phyloP scores from a whole-genome alignment of 2,113 vertebrate genomes.

The Coptodon rendalli region DNA sequence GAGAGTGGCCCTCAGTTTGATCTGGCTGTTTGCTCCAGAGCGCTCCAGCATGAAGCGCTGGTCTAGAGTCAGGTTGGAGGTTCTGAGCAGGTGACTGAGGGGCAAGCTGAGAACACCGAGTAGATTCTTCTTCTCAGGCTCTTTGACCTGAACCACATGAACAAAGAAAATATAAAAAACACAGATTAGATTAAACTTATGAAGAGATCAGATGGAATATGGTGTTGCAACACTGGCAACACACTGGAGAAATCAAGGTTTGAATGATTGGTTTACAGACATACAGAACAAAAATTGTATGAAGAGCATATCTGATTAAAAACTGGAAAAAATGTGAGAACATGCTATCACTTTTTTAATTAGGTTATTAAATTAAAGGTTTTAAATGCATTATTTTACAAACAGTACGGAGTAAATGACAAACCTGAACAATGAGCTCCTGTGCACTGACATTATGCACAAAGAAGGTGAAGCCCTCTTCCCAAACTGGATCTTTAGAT shows the following conservation, averaged over 20 bases:
- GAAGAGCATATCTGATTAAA: not conserved
- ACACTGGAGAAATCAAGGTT: not conserved
- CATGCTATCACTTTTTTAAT: not conserved
- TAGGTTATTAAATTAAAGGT: not conserved
- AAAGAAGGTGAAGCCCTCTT: constrained; percentile 91
- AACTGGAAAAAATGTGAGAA: not conserved
- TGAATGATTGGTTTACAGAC: not conserved
- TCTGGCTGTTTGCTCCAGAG: constrained; percentile 83
- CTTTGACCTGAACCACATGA: constrained; percentile 75
- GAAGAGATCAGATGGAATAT: not conserved
- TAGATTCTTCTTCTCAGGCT: constrained; percentile 74
- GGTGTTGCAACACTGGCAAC: not conserved
- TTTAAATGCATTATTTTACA: not conserved
- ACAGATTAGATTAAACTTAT: not conserved
- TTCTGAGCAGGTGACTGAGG: constrained; percentile 74
- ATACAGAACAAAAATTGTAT: not conserved
- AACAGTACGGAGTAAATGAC: not conserved
- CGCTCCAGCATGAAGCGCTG: constrained; percentile 83
- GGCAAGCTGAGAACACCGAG: constrained; percentile 79
- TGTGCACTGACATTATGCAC: constrained; percentile 78
- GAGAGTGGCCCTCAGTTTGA: constrained; percentile 87
- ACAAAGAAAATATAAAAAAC: not conserved
- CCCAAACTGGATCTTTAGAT: constrained; percentile 85
- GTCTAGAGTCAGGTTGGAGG: constrained; percentile 79
- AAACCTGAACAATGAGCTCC: constrained; percentile 83